These are phyloP conservation scores for Urechis unicinctus DNA, from an alignment of 2,888 invertebrate species.

Conservation along the genomic window DNA sequence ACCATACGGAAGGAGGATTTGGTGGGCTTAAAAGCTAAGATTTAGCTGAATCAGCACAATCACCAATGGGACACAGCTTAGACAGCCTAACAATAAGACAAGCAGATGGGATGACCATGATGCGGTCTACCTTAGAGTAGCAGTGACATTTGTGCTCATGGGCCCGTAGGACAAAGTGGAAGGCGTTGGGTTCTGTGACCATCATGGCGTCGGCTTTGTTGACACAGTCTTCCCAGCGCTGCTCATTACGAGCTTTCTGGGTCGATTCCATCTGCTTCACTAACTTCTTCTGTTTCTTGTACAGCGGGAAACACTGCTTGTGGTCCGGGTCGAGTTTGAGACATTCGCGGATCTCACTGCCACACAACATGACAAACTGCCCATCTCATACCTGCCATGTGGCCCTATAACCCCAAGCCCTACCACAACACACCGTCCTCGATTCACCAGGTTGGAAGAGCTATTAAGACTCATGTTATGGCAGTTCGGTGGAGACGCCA, in stretches of 20 bases:
- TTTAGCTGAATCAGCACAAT: neutral
- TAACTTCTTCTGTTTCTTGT: slow-evolving; percentile 91
- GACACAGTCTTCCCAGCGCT: slow-evolving; percentile 44
- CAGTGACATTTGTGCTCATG: slow-evolving; percentile 77
- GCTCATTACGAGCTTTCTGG: slow-evolving; percentile 50
- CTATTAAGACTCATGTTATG: neutral
- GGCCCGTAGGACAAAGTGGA: slow-evolving; percentile 55
- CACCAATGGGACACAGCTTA: too few relatives aligned
- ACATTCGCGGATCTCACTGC: slow-evolving; percentile 87
- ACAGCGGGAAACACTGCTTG: slow-evolving; percentile 88
- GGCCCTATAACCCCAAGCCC: neutral
- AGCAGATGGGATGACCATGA: too few relatives aligned
- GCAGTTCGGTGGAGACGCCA: neutral
- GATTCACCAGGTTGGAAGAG: too few relatives aligned
- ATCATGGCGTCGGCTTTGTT: slow-evolving; percentile 59
- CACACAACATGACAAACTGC: too few relatives aligned
- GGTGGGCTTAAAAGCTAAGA: too few relatives aligned
- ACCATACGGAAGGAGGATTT: too few relatives aligned
- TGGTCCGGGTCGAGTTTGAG: slow-evolving; percentile 96
- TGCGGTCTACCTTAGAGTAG: slow-evolving; percentile 52
- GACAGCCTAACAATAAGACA: too few relatives aligned
- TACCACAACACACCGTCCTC: neutral
- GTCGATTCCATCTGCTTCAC: slow-evolving; percentile 61
- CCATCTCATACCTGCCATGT: too few relatives aligned
- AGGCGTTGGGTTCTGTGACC: slow-evolving; percentile 64